Percentiles rank a stretch among this genome's conserved stretches.
Conservation (phyloP, 2,113 vertebrate species). For the Hystrix cristata region DNA sequence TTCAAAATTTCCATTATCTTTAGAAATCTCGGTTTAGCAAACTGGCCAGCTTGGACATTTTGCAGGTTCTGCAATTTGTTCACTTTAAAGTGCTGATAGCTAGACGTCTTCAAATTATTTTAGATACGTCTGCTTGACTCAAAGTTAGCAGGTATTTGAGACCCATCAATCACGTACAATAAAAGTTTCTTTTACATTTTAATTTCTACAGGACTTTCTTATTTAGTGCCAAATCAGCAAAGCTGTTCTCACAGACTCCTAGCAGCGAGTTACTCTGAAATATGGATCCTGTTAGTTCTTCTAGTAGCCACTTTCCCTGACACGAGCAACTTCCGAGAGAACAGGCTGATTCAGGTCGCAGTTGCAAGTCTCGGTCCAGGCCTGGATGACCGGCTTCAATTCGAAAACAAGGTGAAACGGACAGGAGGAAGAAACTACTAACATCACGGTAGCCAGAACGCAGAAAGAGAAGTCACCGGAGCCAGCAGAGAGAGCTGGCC, state of each 20-base stretch:
- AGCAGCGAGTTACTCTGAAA: background rate
- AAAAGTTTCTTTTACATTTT: constrained; percentile 38
- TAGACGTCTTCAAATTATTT: constrained; percentile 57
- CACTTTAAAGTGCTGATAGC: constrained; percentile 53
- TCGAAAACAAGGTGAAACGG: background rate
- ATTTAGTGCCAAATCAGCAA: constrained; percentile 39
- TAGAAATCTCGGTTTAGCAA: constrained; percentile 25
- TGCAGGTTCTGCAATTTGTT: constrained; percentile 20
- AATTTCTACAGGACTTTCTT: constrained; percentile 57
- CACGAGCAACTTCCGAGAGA: too few species aligned
- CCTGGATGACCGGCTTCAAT: background rate
- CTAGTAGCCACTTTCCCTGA: background rate
- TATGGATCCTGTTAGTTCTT: background rate
- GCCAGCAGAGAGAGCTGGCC: background rate
- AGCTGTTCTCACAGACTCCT: background rate
- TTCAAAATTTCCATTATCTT: constrained; percentile 14
- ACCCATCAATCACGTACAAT: background rate
- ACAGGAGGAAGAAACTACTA: background rate
- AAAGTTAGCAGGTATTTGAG: constrained; percentile 43
- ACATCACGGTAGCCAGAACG: background rate
- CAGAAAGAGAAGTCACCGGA: background rate
- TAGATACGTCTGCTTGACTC: constrained; percentile 17
- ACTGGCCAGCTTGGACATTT: background rate
- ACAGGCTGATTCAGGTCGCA: background rate
- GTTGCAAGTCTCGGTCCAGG: background rate